phyloP scores from a whole-genome alignment of 2,113 vertebrate species.

The Piaya cayana region DNA sequence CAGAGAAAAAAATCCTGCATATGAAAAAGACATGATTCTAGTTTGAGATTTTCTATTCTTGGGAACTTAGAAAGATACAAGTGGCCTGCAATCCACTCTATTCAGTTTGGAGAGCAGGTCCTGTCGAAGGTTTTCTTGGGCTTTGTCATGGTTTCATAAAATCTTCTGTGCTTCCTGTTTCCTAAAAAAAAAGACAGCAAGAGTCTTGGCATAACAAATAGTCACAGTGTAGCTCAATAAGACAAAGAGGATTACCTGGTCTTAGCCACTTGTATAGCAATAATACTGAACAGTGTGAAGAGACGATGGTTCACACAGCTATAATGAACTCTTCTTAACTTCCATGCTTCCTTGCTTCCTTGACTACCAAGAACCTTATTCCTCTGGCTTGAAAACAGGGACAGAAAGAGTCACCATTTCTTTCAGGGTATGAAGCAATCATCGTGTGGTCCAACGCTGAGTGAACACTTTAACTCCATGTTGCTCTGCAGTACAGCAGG shows the following conservation, averaged over 20 bases:
- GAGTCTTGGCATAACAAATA: not conserved
- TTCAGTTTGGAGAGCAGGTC: not conserved
- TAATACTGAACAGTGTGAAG: not conserved
- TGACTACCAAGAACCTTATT: not conserved
- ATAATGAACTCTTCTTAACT: not conserved
- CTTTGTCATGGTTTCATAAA: not conserved
- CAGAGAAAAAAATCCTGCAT: not conserved
- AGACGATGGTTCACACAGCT: not conserved
- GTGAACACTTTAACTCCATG: not conserved
- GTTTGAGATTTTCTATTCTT: not conserved
- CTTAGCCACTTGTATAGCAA: not conserved
- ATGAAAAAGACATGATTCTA: not conserved
- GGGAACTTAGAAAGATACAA: not conserved
- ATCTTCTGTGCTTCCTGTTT: not conserved
- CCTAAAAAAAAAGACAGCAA: not conserved
- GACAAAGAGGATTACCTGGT: not conserved
- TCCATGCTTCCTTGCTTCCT: too few relatives aligned
- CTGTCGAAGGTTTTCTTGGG: not conserved
- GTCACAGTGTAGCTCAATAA: not conserved
- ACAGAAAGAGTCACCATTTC: not conserved
- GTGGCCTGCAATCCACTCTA: not conserved
- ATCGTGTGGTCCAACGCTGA: not conserved
- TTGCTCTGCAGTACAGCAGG: not conserved
- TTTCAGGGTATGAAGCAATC: not conserved
- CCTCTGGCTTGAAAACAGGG: not conserved